phyloP scores from a whole-genome alignment of 2,888 invertebrate species.

The Dione juno region DNA sequence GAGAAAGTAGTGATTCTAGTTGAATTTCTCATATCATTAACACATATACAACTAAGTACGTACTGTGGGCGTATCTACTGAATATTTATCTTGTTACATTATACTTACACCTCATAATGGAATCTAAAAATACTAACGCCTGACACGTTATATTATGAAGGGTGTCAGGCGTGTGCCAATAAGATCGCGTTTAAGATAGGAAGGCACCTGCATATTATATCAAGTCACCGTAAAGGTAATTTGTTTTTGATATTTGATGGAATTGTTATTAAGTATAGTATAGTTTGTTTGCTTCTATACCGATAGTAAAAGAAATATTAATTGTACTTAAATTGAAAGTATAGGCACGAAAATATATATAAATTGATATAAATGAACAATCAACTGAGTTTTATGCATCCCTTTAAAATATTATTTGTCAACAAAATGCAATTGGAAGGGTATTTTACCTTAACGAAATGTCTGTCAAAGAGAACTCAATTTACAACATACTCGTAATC shows the following conservation, averaged over 20 bases:
- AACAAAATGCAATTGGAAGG: conserved; percentile 10
- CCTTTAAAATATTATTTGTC: neutral
- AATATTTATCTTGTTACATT: conserved; percentile 28
- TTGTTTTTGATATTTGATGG: neutral
- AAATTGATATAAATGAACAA: neutral
- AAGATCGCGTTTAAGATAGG: conserved; percentile 32
- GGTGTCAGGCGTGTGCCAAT: conserved; percentile 34
- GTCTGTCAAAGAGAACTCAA: neutral
- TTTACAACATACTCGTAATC: neutral
- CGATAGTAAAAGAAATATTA: no score
- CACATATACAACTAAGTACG: neutral
- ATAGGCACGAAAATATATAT: no score
- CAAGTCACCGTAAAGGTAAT: conserved; percentile 25
- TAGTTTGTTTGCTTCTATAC: neutral
- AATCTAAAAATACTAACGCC: conserved; percentile 32
- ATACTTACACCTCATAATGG: conserved; percentile 30
- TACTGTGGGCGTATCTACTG: neutral
- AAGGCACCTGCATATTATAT: conserved; percentile 17
- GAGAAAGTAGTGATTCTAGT: no score
- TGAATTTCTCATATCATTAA: neutral
- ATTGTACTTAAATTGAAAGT: no score
- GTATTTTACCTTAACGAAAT: conserved; percentile 14
- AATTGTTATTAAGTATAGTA: neutral
- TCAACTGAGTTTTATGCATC: neutral
- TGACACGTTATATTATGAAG: conserved; percentile 31